Conservation (phyloP, 2,888 invertebrate species). For the Cephus rjabovi region DNA sequence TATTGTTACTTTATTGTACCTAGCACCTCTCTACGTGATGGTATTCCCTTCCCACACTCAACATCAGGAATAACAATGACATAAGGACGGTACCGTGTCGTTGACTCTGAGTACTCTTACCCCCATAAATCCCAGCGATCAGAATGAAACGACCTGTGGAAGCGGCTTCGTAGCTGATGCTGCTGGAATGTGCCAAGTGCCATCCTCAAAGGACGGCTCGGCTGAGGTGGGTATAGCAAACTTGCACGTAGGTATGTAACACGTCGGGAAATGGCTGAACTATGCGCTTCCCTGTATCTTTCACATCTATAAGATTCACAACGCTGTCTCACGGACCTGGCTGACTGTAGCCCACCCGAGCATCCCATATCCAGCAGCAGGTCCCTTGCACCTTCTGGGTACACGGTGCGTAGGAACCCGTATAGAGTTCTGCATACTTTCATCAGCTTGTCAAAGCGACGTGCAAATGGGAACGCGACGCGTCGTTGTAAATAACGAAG, state of each 20-base stretch:
- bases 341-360: not conserved
- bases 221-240: not conserved
- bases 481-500: not conserved
- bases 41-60: conserved; percentile 30
- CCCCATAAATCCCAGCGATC: not conserved
- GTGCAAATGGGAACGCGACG: not conserved
- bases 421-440: not conserved
- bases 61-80: conserved; percentile 28
- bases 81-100: conserved; percentile 13
- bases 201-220: not conserved
- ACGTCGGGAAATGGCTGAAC: not conserved
- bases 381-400: not conserved
- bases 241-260: not conserved
- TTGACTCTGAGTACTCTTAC: not conserved
- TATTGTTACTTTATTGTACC: not conserved
- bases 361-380: not conserved
- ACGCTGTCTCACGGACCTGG: not conserved
- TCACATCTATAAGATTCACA: not conserved
- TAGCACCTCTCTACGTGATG: conserved; percentile 19
- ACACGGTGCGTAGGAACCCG: not conserved
- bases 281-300: not conserved
- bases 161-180: not conserved
- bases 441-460: not conserved
- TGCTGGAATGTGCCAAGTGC: not conserved
- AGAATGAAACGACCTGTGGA: not conserved